phyloP scores from a whole-genome alignment of 2,797 vertebrate genomes.

The Lateolabrax maculatus region DNA sequence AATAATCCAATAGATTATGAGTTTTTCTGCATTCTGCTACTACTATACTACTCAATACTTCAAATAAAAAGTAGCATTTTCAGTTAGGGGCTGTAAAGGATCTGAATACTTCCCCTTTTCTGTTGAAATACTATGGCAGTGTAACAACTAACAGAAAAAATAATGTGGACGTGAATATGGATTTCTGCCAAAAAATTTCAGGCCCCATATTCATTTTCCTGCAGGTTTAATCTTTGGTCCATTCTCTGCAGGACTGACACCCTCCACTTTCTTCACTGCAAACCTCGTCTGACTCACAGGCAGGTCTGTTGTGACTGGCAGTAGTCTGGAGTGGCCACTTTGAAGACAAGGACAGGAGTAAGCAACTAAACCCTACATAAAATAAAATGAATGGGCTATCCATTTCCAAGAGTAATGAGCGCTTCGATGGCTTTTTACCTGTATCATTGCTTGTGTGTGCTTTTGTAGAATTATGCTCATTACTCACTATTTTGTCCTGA shows the following conservation, averaged over 20 bases:
- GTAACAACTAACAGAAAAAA: slow-evolving; percentile 10
- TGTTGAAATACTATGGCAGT: background rate
- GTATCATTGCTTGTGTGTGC: slow-evolving; percentile 60
- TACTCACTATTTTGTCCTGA: slow-evolving; percentile 70
- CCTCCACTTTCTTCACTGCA: background rate
- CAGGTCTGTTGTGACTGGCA: slow-evolving; percentile 4
- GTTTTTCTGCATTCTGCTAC: slow-evolving; percentile 1
- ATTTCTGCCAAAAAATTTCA: slow-evolving; percentile 2
- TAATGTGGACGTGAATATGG: background rate
- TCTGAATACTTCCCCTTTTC: background rate
- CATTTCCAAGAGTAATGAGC: slow-evolving; percentile 55
- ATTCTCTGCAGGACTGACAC: slow-evolving; percentile 10
- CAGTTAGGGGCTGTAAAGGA: background rate
- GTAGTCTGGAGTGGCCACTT: slow-evolving; percentile 40
- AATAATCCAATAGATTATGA: background rate
- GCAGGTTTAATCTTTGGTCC: background rate
- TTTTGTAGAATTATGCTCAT: slow-evolving; percentile 71
- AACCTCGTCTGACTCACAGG: slow-evolving; percentile 7
- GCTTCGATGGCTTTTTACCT: slow-evolving; percentile 60
- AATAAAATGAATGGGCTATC: slow-evolving; percentile 39
- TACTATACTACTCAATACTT: no score
- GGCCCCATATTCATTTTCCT: slow-evolving; percentile 18
- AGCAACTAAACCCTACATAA: slow-evolving; percentile 47
- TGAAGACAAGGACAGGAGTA: slow-evolving; percentile 9
- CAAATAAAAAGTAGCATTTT: no score